Base-by-base conservation (phyloP, 2,113 vertebrate genomes). In the Pyrgilauda ruficollis region DNA sequence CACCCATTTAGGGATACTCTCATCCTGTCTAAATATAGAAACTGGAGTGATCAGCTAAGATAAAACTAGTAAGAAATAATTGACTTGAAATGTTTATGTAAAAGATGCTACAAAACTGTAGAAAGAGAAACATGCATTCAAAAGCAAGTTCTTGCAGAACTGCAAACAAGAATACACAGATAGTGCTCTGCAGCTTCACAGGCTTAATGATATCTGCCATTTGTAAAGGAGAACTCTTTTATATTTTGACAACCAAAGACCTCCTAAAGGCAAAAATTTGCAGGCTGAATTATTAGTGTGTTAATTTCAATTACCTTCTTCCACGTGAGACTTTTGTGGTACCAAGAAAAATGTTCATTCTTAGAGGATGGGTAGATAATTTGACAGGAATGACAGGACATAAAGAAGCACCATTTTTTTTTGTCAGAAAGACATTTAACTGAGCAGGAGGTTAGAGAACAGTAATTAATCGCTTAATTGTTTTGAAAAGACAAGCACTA, bases 381-480 rank as follows among this genome's bases (percentile, higher is more conserved):
- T 72, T 69, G 49, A 66, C 44, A 90, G n/a, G 44, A 91, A 37
- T 61, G 62, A 69, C 41, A 68, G 22, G 11, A 52, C 61, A 37
- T 39, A 56, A 92, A 77, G 56, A 76, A 80, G 80, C 10, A 35
- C 5, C 20, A 2, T 46, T 19, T 76, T 28, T 33, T 59, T 85
- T 94, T 47, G 22, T 56, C 33, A 33, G 61, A 63, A 58, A 49
- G 59, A 10, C 8, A 53, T 94, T 90, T 87, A 88, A 47, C 33
- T 44, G 69, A 84, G n/a, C 37, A 90, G 43, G 26, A 92, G 83
- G 64, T 82, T 96, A 93, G 24, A 79, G 52, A 87, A 96, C 13
- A 77, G 20, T 94, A 95, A 97, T 96, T 93, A 97, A 94, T 83
- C 15, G 20, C 69, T 85, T 94, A 96, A 94, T 92, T 94, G 87